A percentile compares a stretch with the other conserved stretches of the same genome.
phyloP scores from a whole-genome alignment of 2,888 invertebrate genomes.

The Theretra japonica region DNA sequence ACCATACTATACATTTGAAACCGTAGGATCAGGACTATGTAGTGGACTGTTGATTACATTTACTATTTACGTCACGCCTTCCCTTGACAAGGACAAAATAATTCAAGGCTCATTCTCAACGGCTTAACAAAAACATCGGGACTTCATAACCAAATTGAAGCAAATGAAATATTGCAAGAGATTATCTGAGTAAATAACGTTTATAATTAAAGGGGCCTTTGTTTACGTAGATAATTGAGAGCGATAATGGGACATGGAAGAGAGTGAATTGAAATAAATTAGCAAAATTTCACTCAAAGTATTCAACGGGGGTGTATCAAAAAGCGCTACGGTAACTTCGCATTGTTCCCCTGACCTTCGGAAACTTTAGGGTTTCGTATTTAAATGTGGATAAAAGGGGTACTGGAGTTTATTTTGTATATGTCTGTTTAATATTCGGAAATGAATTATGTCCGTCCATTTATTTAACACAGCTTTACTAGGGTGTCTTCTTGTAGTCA shows the following conservation, averaged over 20 bases:
- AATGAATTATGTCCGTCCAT: neutral
- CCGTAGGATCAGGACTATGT: too few species aligned
- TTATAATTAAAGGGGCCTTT: slow-evolving; percentile 52
- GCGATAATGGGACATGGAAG: slow-evolving; percentile 57
- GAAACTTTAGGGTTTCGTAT: slow-evolving; percentile 48
- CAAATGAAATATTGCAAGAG: slow-evolving; percentile 47
- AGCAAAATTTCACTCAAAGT: slow-evolving; percentile 46
- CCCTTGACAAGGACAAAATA: too few species aligned
- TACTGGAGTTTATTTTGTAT: slow-evolving; percentile 41
- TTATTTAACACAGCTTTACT: too few species aligned
- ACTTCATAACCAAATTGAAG: slow-evolving; percentile 9
- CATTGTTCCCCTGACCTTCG: slow-evolving; percentile 44
- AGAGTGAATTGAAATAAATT: slow-evolving; percentile 59
- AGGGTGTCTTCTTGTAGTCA: too few species aligned
- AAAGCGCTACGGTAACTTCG: slow-evolving; percentile 46
- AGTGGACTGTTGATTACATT: too few species aligned
- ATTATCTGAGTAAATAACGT: slow-evolving; percentile 50
- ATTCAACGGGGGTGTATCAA: slow-evolving; percentile 47
- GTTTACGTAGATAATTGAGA: slow-evolving; percentile 55
- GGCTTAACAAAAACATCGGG: neutral
- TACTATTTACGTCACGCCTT: too few species aligned
- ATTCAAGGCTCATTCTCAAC: neutral
- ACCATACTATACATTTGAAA: too few species aligned
- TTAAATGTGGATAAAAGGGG: slow-evolving; percentile 51
- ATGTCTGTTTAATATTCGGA: slow-evolving; percentile 32